Conservation (phyloP, 2,113 vertebrate genomes). For the Bostrychus sinensis region DNA sequence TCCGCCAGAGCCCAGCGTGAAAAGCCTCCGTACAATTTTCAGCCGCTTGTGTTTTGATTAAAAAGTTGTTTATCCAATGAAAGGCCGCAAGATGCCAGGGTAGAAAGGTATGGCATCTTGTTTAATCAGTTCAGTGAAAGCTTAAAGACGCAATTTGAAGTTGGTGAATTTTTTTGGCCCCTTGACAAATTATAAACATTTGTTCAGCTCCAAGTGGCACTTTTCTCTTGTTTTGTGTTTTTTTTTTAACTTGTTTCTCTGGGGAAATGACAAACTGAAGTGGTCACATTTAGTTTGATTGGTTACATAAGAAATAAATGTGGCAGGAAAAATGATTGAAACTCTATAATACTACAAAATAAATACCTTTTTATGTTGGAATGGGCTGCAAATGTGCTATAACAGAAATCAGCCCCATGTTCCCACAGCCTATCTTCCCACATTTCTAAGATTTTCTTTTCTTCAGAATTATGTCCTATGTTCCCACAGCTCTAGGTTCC, state of each 20-base stretch:
- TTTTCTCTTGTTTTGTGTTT: neutral
- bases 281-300: neutral
- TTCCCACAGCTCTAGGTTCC: too few species aligned
- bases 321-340: too few species aligned
- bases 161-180: constrained; percentile 5
- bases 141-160: constrained; percentile 15
- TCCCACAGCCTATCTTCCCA: too few species aligned
- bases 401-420: too few species aligned
- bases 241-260: constrained; percentile 5
- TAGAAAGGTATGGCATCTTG: constrained; percentile 39
- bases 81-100: constrained; percentile 20
- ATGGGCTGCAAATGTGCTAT: too few species aligned
- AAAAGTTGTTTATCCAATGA: constrained; percentile 62
- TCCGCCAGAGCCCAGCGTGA: constrained; percentile 35
- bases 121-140: constrained; percentile 44
- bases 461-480: too few species aligned
- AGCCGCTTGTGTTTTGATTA: constrained; percentile 55
- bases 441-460: too few species aligned
- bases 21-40: constrained; percentile 31
- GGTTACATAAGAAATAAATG: neutral
- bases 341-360: too few species aligned
- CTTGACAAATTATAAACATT: constrained; percentile 33
- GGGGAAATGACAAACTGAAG: constrained; percentile 23
- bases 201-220: neutral
- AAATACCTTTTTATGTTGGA: too few species aligned